These are phyloP conservation scores for Microcebus griseorufus DNA, from an alignment of 2,113 vertebrate species.

Conservation along the genomic window DNA sequence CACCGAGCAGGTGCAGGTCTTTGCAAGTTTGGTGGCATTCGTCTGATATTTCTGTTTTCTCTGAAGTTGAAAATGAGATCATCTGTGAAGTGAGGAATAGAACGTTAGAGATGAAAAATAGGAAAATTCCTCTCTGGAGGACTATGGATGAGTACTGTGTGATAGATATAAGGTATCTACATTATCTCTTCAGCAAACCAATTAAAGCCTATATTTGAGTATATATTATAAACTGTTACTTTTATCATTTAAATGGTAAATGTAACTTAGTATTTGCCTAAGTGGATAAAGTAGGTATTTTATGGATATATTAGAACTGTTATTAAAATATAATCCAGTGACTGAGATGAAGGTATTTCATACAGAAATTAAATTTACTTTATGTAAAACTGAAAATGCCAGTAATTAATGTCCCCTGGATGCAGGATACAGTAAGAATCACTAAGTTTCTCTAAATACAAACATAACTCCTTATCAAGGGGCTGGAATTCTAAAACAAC, in stretches of 20 bases:
- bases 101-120: background rate
- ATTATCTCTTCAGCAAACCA: background rate
- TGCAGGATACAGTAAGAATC: background rate
- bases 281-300: background rate
- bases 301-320: background rate
- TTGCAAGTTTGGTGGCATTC: too few relatives aligned
- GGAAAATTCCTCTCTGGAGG: background rate
- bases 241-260: background rate
- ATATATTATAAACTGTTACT: background rate
- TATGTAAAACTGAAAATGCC: background rate
- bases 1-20: background rate
- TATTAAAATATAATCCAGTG: background rate
- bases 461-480: constrained; percentile 20
- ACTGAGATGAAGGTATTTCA: background rate
- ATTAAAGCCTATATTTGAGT: background rate
- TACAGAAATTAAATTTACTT: constrained; percentile 14
- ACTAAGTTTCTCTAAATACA: background rate
- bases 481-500: constrained; percentile 31
- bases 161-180: background rate
- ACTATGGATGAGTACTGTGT: background rate
- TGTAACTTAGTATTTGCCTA: background rate
- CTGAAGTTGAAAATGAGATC: background rate
- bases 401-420: background rate
- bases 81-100: background rate
- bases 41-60: background rate